A percentile compares a stretch with the other conserved stretches of the same genome.
phyloP scores from a whole-genome alignment of 2,797 vertebrate genomes.

The Melanotaenia parkinsoni region DNA sequence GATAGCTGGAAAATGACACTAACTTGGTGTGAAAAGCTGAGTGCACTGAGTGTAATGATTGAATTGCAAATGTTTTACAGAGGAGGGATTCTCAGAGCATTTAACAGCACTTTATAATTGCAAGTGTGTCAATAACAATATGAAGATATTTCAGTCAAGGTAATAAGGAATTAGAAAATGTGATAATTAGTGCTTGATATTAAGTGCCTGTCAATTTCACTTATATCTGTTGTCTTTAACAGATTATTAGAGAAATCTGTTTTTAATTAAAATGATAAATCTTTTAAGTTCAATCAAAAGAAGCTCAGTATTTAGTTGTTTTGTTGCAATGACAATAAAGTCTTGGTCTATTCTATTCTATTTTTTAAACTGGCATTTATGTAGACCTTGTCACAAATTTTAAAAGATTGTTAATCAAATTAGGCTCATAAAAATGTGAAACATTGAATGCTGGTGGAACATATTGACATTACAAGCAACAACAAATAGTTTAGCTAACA shows the following conservation, averaged over 20 bases:
- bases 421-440: neutral
- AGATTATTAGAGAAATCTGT: constrained; percentile 9
- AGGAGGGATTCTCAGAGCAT: constrained; percentile 17
- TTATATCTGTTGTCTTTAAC: constrained; percentile 43
- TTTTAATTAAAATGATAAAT: constrained; percentile 10
- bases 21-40: constrained; percentile 26
- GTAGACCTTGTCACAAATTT: neutral
- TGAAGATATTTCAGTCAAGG: constrained; percentile 18
- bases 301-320: neutral
- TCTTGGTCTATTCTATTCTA: too few relatives aligned
- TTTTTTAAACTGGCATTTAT: neutral
- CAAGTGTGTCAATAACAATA: constrained; percentile 2
- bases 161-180: constrained; percentile 36
- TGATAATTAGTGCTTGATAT: constrained; percentile 42
- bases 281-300: neutral
- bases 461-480: neutral
- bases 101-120: constrained; percentile 11
- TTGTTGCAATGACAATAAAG: too few relatives aligned
- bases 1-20: constrained; percentile 44
- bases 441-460: constrained; percentile 2
- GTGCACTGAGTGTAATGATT: constrained; percentile 16
- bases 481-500: constrained; percentile 2
- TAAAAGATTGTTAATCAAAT: neutral
- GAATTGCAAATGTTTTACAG: constrained; percentile 25
- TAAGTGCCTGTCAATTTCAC: constrained; percentile 43